phyloP scores from a whole-genome alignment of 2,113 vertebrate genomes.

The Malurus cyaneus region DNA sequence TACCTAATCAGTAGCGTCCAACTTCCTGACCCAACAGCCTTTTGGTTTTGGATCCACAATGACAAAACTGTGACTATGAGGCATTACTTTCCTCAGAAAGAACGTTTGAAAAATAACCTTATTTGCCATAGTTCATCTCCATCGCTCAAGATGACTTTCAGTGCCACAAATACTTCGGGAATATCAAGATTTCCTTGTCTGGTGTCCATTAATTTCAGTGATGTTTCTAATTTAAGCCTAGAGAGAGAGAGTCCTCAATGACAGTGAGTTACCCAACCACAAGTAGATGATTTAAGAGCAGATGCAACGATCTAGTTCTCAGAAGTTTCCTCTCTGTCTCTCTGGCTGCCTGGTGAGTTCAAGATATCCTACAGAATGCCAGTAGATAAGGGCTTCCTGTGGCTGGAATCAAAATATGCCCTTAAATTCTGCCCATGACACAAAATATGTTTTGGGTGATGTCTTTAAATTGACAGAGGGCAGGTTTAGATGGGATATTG shows the following conservation, averaged over 20 bases:
- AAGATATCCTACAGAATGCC: neutral
- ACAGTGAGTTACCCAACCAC: neutral
- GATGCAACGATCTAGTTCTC: neutral
- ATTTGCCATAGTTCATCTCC: neutral
- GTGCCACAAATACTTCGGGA: neutral
- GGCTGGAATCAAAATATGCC: neutral
- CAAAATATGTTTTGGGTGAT: neutral
- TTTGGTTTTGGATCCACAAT: neutral
- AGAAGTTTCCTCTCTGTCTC: neutral
- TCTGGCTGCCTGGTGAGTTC: neutral
- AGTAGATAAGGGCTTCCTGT: neutral
- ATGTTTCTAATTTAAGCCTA: slow-evolving; percentile 4
- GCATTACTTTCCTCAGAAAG: neutral
- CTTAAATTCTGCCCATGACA: neutral
- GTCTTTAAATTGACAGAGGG: neutral
- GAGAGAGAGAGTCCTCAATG: neutral
- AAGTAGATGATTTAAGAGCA: slow-evolving; percentile 17
- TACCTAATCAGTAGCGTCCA: neutral
- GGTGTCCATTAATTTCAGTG: neutral
- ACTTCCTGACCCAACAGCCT: neutral
- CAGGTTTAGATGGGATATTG: neutral
- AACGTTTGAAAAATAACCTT: neutral
- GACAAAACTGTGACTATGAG: neutral
- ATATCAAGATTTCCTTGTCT: neutral
- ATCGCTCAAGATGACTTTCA: neutral